A percentile compares a stretch with the other conserved stretches of the same genome.
Evolutionary conservation across 2,888 invertebrate species (phyloP).

Genomic region (Andrena camellia): DNA sequence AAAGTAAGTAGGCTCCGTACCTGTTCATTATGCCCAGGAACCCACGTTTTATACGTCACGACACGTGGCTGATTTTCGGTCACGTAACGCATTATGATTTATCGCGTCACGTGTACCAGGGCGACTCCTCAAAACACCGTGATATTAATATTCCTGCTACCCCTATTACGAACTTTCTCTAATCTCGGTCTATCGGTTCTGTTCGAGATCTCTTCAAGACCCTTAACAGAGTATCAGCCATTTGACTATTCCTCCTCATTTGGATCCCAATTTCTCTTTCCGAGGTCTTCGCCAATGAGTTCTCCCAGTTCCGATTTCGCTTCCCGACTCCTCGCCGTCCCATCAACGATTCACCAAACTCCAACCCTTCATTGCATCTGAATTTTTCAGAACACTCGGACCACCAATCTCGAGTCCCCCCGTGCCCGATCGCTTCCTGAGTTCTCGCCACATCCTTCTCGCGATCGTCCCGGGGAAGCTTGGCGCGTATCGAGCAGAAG

Average conservation of each 20-base stretch:
- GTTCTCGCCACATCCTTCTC: not conserved
- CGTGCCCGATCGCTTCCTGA: not conserved
- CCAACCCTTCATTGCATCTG: not conserved
- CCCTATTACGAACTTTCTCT: not conserved
- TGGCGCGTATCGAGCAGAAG: conserved; percentile 32
- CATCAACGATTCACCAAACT: not conserved
- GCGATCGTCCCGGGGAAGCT: conserved; percentile 14
- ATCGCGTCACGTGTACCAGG: conserved; percentile 32
- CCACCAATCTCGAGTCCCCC: not conserved
- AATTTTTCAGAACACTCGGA: not conserved
- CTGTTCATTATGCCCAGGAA: conserved; percentile 1
- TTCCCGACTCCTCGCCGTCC: not conserved
- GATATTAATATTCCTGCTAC: not conserved
- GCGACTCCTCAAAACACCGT: conserved; percentile 29
- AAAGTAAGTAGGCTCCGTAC: conserved; percentile 2
- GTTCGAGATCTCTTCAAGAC: not conserved
- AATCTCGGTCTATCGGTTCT: not conserved
- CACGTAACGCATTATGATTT: conserved; percentile 43
- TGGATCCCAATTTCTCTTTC: not conserved
- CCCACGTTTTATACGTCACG: conserved; percentile 24
- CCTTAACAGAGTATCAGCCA: not conserved
- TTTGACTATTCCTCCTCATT: not conserved
- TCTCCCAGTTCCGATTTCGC: not conserved
- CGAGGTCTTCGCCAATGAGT: not conserved
- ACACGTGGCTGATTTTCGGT: conserved; percentile 36